These are phyloP conservation scores for Psittacula echo DNA, from an alignment of 2,797 vertebrate genomes.

Conservation along the genomic window DNA sequence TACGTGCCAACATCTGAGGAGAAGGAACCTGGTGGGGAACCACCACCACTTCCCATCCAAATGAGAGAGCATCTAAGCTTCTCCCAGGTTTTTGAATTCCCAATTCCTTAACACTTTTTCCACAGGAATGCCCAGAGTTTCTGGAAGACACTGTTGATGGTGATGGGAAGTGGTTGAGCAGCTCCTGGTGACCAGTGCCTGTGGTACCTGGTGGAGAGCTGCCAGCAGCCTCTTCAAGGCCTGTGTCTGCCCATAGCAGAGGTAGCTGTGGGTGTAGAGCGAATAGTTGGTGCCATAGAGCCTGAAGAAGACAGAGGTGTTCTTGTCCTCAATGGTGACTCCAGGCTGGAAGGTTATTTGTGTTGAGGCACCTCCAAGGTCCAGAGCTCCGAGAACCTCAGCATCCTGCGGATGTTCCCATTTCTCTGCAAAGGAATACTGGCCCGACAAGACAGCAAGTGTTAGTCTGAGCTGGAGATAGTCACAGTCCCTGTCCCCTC, in stretches of 20 bases:
- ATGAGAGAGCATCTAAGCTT: background rate
- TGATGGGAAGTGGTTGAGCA: background rate
- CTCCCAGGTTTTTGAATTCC: background rate
- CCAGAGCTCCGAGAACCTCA: slow-evolving; percentile 84
- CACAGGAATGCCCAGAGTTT: background rate
- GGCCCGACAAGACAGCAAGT: background rate
- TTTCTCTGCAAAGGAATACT: slow-evolving; percentile 87
- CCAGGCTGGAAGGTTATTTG: slow-evolving; percentile 88
- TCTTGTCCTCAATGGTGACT: slow-evolving; percentile 71
- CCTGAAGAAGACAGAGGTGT: slow-evolving; percentile 65
- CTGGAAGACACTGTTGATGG: background rate
- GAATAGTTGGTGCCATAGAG: slow-evolving; percentile 85
- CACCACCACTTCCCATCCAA: background rate
- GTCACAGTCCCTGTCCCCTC: background rate
- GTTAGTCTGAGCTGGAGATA: background rate
- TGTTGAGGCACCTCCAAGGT: slow-evolving; percentile 89
- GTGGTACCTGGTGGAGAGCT: background rate
- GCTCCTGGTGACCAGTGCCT: background rate
- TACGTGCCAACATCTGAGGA: background rate
- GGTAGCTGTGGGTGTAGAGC: slow-evolving; percentile 90
- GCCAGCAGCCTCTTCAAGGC: slow-evolving; percentile 74
- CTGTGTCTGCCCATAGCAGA: slow-evolving; percentile 87
- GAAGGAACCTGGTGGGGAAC: background rate
- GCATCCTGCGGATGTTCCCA: slow-evolving; percentile 80
- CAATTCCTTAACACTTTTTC: background rate